These are phyloP conservation scores for Palloptera scutellata DNA, from an alignment of 2,888 invertebrate species.

Conservation along the genomic window DNA sequence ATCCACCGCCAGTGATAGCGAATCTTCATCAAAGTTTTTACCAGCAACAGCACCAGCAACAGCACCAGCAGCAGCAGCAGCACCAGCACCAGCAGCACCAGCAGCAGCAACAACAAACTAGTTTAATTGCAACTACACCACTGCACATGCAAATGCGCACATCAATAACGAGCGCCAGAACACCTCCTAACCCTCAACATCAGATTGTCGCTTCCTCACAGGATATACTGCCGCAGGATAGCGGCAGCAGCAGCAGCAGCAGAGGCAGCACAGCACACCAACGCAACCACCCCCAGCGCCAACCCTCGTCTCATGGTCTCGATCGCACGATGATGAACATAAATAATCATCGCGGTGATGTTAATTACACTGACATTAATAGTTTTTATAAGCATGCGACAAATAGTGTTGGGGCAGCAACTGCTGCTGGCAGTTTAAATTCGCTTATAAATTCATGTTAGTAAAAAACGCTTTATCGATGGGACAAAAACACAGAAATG, in stretches of 20 bases:
- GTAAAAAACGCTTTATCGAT: constrained; percentile 29
- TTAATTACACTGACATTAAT: constrained; percentile 36
- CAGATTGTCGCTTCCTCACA: constrained; percentile 6
- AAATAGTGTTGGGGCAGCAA: constrained; percentile 18
- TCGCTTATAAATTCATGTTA: constrained; percentile 57
- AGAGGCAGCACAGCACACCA: constrained; percentile 30
- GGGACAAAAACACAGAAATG: no score
- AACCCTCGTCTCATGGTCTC: constrained; percentile 11
- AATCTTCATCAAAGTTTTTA: constrained; percentile 44
- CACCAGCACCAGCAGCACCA: constrained; percentile 12
- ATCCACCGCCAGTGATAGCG: constrained; percentile 57
- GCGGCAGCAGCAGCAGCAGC: constrained; percentile 24
- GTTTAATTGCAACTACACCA: background rate
- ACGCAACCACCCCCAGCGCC: constrained; percentile 2
- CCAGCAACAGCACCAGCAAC: constrained; percentile 41
- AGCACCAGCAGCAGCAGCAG: constrained; percentile 19
- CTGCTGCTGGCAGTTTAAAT: constrained; percentile 32
- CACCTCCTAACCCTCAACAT: constrained; percentile 17
- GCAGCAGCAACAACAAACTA: constrained; percentile 1
- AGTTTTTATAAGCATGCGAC: constrained; percentile 32
- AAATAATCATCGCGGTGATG: constrained; percentile 24
- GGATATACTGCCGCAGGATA: background rate
- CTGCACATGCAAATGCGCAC: constrained; percentile 11
- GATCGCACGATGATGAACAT: constrained; percentile 5
- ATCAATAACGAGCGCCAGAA: constrained; percentile 18